These are phyloP conservation scores for Aldabrachelys gigantea DNA, from an alignment of 2,113 vertebrate genomes.

Conservation along the genomic window DNA sequence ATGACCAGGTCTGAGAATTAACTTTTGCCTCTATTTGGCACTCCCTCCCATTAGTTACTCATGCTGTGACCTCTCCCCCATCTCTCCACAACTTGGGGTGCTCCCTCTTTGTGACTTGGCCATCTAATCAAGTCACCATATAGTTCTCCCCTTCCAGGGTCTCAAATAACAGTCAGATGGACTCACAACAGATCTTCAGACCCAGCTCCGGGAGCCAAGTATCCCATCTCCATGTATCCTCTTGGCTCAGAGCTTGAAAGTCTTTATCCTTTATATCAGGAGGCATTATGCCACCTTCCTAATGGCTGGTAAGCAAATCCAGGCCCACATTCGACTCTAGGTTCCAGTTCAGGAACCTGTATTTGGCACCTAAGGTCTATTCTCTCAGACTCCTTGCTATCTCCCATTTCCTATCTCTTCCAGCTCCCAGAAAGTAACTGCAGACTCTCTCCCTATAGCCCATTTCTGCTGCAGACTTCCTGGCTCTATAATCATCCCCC, in stretches of 20 bases:
- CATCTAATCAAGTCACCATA: neutral
- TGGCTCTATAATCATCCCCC: neutral
- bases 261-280: neutral
- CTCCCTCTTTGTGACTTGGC: neutral
- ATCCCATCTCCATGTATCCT: neutral
- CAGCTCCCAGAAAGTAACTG: neutral
- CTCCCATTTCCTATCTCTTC: neutral
- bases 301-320: neutral
- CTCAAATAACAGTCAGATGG: neutral
- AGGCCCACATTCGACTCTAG: neutral
- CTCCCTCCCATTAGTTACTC: neutral
- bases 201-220: neutral
- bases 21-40: neutral
- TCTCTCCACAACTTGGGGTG: neutral
- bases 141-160: neutral
- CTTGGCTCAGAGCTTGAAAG: neutral
- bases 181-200: neutral
- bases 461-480: neutral
- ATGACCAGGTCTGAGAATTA: neutral
- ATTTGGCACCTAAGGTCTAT: neutral
- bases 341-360: neutral
- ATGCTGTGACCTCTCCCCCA: neutral
- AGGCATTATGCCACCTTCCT: neutral
- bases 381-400: neutral
- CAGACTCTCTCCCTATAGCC: neutral